Evolutionary conservation across 2,797 vertebrate species (phyloP), one percentile per base, ranked within the genome.

Genomic region (Dendrocincla fuliginosa): DNA sequence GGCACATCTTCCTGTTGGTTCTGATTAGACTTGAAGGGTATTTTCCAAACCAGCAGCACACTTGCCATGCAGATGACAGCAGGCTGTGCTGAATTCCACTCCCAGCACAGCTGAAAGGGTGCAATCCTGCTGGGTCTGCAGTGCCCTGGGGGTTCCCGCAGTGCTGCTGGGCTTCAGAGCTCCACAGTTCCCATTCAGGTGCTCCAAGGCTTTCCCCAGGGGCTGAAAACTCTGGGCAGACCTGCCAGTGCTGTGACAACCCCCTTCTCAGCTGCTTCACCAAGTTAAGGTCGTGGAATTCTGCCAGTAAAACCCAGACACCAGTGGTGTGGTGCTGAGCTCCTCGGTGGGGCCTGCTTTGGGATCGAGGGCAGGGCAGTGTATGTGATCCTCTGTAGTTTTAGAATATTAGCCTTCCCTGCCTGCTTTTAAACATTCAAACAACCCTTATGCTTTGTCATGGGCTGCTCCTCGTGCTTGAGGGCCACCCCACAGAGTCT

Each of bases 131-230:
- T 79, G 64, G 47, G 7, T 57, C 25, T 68, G 59, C 52, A 44
- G 2, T 3, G 9, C 0, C 0, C 39, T 64, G 22, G 8, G 25
- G 19, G 18, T 42, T 33, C 69, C 35, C 0, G 0, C 30, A 5
- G 39, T 17, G n/a, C 76, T 68, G 25, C 82, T 63, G 55, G 50
- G 6, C 28, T 64, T 59, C 49, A 64, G 28, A 85, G 76, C 30
- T 19, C 59, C 52, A 32, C 4, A 2, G 0, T 16, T 65, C 56
- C 74, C 27, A 27, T 50, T 35, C 70, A 47, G 44, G 3, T 68
- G 16, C 52, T 24, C 2, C 1, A 17, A 60, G n/a, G 33, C 37
- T 77, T 89, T 69, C 30, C 52, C 22, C 35, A 16, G 19, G 10
- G 28, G 16, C 61, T 88, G 86, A 84, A 81, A 61, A 30, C 39